Base-by-base conservation (phyloP, 2,113 vertebrate species). In the Forbesichthys papilliferus region DNA sequence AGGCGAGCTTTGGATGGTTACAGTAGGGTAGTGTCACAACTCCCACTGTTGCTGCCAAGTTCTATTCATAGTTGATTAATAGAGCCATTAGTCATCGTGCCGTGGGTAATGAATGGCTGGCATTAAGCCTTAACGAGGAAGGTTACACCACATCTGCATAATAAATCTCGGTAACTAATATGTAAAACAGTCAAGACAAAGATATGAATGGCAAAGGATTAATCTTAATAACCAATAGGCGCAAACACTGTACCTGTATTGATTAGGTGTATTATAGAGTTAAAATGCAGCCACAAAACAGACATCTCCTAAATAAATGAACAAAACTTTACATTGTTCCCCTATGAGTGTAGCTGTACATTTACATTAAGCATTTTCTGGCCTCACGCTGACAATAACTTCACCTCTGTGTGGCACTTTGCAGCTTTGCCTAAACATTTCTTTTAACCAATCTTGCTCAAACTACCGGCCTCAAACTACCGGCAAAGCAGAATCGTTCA, bases 11-110 rank as follows among this genome's bases (percentile, higher is more conserved):
- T 4, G 52, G 82, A 82, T 79, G 82, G 84, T 84, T 89, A 87
- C 84, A 87, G 83, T 86, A 85, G 74, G 82, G 74, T 73, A 69
- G 73, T 77, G 74, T 75, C 81, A 78, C 36, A 82, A 74, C 75
- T 76, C 84, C 77, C 57, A 51, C 68, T 61, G 68, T 67, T n/a
- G 48, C 71, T 73, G 80, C 74, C 62, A 69, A 73, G 67, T 76
- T 84, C 87, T 84, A 84, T 87, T 89, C 83, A 85, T 81, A 86
- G 86, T 80, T 89, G 88, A 91, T 89, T 86, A 90, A 91, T 89
- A 64, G 83, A 76, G 73, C 75, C 88, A 89, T 91, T 90, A 90
- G 90, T 87, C 74, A 79, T 57, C 20, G 82, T 81, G 83, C 83
- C 82, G 73, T 74, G 69, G 80, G 85, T 90, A 91, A 90, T 90